A percentile compares a stretch with the other conserved stretches of the same genome.
Conservation (phyloP, 2,888 invertebrate species). For the Itoplectis maculator region DNA sequence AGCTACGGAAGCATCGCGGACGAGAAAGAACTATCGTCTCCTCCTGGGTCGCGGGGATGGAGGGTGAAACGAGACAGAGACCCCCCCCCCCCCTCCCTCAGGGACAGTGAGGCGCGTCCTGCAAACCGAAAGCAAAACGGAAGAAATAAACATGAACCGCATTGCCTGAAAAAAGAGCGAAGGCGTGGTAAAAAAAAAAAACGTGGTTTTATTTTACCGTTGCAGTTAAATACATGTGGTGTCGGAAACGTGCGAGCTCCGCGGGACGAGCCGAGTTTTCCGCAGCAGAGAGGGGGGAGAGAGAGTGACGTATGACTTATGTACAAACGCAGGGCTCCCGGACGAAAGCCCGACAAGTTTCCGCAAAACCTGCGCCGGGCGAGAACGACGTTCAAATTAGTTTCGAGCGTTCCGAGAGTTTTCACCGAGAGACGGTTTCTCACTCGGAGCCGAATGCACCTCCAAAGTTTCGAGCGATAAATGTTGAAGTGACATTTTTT, state of each 20-base stretch:
- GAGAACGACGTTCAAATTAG: too few relatives aligned
- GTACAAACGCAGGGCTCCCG: background rate
- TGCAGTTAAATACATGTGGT: constrained; percentile 63
- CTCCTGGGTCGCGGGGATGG: background rate
- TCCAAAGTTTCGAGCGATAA: too few relatives aligned
- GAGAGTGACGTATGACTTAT: constrained; percentile 58
- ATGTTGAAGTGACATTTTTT: too few relatives aligned
- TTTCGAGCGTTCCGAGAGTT: too few relatives aligned
- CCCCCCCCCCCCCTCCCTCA: too few relatives aligned
- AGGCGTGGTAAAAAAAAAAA: constrained; percentile 23
- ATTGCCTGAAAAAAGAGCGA: constrained; percentile 10
- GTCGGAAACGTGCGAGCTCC: constrained; percentile 37
- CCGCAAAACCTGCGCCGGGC: too few relatives aligned
- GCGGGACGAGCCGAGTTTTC: constrained; percentile 34
- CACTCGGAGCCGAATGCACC: too few relatives aligned
- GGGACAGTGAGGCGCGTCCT: constrained; percentile 12
- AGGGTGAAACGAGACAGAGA: constrained; percentile 7
- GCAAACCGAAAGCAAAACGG: constrained; percentile 44
- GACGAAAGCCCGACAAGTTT: background rate
- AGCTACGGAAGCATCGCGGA: constrained; percentile 42
- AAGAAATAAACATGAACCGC: constrained; percentile 37
- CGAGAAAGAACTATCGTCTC: constrained; percentile 38
- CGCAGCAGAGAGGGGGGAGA: constrained; percentile 33
- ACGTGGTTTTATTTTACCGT: constrained; percentile 38
- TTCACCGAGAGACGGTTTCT: background rate